Base-by-base conservation (phyloP, 2,888 invertebrate species). In the Drosophila borealis region DNA sequence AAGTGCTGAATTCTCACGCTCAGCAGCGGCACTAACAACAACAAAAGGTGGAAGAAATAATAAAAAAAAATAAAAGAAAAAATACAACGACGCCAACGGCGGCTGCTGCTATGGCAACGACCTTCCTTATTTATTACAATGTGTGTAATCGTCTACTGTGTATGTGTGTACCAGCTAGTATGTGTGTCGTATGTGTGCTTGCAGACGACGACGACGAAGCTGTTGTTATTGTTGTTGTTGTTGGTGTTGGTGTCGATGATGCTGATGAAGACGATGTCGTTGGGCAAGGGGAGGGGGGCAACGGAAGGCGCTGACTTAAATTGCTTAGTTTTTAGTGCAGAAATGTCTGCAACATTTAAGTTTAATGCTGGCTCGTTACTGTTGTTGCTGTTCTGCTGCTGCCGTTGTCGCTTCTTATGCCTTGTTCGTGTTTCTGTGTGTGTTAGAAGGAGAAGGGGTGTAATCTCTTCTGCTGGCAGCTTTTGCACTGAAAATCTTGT, bases 121-220 rank as follows among this genome's bases (percentile, higher is more conserved):
- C 90, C 90, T 91, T 91, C 90, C 90, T 88, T 84, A 89, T 87
- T 89, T 90, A 88, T 84, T 89, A 82, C 76, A 84, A 86, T 83
- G 82, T 88, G 78, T 88, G 83, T 82, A 87, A 81, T 78, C 78
- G 78, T 61, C 63, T 65, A 55, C 70, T 56, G 37, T 70, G 59
- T 42, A 14, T 64, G 56, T 67, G 70, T 65, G 45, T 53, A 49
- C 51, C 60, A 70, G 59, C 45, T 34, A 14, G 72, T 61, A 60
- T 66, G 48, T 48, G 64, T 74, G 36, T 57, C 54, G 57, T 74
- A 59, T 76, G 57, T 69, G 53, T 50, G 65, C 59, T 57, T 69
- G 74, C 71, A 72, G 76, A 69, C 60, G 53, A 49, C 56, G 37
- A 14, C 41, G 36, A 21, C 6, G 37, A 29, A 44, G 29, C 19